phyloP scores from a whole-genome alignment of 2,113 vertebrate genomes.

The Crypturellus undulatus region DNA sequence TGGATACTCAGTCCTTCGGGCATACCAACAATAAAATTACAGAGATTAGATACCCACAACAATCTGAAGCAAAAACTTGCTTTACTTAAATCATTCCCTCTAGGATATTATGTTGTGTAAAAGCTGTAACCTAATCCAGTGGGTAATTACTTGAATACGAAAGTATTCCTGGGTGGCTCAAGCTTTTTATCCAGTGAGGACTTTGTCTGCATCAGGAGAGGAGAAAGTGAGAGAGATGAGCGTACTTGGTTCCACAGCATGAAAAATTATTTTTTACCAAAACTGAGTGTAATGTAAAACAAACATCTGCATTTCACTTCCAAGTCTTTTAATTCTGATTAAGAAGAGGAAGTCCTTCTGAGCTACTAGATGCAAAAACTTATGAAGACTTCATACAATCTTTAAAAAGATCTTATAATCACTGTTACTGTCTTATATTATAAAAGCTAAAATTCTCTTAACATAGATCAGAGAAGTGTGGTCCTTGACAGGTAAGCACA shows the following conservation, averaged over 20 bases:
- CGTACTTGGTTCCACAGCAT: background rate
- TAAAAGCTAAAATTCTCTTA: background rate
- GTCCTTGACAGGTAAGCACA: background rate
- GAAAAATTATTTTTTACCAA: background rate
- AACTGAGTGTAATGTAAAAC: background rate
- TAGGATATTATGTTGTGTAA: background rate
- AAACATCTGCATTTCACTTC: background rate
- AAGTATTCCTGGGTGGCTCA: background rate
- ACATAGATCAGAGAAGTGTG: background rate
- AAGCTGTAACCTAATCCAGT: background rate
- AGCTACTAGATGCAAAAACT: background rate
- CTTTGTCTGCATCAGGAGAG: background rate
- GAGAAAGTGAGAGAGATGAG: background rate
- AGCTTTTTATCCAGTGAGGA: background rate
- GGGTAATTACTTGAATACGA: background rate
- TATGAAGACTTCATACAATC: background rate
- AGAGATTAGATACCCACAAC: rapidly evolving
- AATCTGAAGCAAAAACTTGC: background rate
- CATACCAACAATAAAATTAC: background rate
- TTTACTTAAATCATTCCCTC: background rate
- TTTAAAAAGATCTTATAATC: background rate
- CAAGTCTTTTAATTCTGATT: background rate
- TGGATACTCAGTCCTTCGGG: background rate
- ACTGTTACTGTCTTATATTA: background rate
- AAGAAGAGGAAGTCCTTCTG: background rate